These are phyloP conservation scores for Rhinopomastus cyanomelas DNA, from an alignment of 2,113 vertebrate genomes.

Conservation along the genomic window DNA sequence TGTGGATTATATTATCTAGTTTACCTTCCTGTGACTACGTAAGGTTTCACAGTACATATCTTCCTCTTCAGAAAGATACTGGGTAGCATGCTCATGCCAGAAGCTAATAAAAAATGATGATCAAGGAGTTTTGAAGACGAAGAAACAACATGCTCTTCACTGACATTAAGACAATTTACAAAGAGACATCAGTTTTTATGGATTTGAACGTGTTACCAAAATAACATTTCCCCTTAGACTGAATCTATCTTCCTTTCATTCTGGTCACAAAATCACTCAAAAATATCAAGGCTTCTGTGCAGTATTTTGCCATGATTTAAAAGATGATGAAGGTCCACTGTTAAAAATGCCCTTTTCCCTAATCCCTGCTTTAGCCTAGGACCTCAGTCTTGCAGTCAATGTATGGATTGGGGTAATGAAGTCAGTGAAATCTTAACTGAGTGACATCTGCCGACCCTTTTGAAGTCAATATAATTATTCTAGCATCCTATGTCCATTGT, in stretches of 20 bases:
- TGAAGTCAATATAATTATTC: not conserved
- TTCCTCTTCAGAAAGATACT: conserved; percentile 9
- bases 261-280: not conserved
- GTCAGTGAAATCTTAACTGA: not conserved
- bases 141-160: not conserved
- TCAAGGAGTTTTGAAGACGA: not conserved
- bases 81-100: not conserved
- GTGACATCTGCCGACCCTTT: not conserved
- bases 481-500: not conserved
- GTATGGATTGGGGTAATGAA: not conserved
- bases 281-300: not conserved
- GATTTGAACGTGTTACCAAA: not conserved
- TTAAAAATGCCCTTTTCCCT: not conserved
- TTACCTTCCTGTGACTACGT: not conserved
- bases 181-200: not conserved
- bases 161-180: not conserved
- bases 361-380: not conserved
- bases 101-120: conserved; percentile 4
- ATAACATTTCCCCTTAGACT: not conserved
- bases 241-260: not conserved
- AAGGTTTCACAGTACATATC: not conserved
- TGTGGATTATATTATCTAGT: not conserved
- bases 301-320: not conserved
- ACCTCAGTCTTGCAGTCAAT: not conserved
- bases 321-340: not conserved